Percentiles rank a stretch among this genome's conserved stretches.
Conservation (phyloP, 92 coral and sea anemone species). For the Heliopora coerulea region DNA sequence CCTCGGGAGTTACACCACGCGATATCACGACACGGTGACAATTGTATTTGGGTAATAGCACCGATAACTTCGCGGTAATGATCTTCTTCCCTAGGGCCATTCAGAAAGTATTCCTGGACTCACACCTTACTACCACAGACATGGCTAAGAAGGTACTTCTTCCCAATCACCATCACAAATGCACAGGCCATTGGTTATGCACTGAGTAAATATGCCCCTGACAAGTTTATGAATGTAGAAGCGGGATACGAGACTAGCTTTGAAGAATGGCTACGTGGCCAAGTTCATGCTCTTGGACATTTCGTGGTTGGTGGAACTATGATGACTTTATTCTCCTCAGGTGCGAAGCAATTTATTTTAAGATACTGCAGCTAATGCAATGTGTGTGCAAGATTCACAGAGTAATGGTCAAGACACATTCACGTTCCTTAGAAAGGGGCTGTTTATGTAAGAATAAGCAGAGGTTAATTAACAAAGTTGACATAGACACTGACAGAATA, state of each 20-base stretch:
- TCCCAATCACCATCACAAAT: neutral
- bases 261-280: slow-evolving; percentile 21
- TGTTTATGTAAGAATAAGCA: too few relatives aligned
- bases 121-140: slow-evolving; percentile 10
- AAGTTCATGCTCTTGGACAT: slow-evolving; percentile 7
- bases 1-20: too few relatives aligned
- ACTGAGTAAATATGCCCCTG: slow-evolving; percentile 1
- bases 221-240: slow-evolving; percentile 6
- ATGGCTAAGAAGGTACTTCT: slow-evolving; percentile 17
- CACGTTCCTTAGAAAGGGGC: too few relatives aligned
- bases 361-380: neutral
- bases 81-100: slow-evolving; percentile 8
- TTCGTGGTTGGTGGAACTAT: slow-evolving; percentile 14
- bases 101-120: slow-evolving; percentile 6
- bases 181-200: slow-evolving; percentile 16
- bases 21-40: too few relatives aligned
- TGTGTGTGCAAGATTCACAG: too few relatives aligned
- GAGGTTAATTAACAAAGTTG: too few relatives aligned
- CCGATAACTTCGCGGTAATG: too few relatives aligned
- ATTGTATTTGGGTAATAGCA: too few relatives aligned
- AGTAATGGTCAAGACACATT: too few relatives aligned
- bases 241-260: neutral
- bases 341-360: neutral
- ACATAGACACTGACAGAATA: too few relatives aligned
- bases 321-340: slow-evolving; percentile 17